Conservation (phyloP, 2,113 vertebrate genomes). For the Cyanocitta stelleri region DNA sequence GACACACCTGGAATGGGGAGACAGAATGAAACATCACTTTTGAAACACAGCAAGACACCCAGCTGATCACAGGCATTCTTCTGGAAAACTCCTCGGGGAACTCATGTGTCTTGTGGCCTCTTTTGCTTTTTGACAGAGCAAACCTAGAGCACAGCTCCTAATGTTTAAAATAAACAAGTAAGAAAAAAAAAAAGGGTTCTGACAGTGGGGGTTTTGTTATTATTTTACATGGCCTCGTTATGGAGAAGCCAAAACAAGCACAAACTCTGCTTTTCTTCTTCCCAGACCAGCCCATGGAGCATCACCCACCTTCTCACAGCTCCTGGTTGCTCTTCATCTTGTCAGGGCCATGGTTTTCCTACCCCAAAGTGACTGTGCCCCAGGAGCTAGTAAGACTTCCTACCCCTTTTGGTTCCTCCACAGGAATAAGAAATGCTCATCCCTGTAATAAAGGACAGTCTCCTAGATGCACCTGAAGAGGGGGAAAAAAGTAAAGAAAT, state of each 20-base stretch:
- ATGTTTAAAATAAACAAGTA: not conserved
- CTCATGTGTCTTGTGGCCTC: accelerated
- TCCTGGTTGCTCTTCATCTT: not conserved
- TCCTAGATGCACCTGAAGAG: not conserved
- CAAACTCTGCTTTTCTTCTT: not conserved
- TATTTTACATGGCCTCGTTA: not conserved
- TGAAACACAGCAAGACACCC: not conserved
- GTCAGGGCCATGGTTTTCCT: not conserved
- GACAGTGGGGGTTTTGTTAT: not conserved
- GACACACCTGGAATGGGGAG: accelerated
- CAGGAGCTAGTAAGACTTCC: not conserved
- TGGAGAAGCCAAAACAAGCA: not conserved
- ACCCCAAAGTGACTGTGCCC: not conserved
- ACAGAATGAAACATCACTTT: not conserved
- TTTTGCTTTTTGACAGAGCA: not conserved
- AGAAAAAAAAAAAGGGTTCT: not conserved
- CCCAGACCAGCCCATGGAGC: not conserved
- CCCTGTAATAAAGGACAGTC: not conserved
- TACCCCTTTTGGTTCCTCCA: not conserved
- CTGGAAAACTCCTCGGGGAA: not conserved
- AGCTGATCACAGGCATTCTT: not conserved
- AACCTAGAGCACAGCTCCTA: not conserved
- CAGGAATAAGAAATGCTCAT: not conserved
- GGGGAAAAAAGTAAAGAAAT: not conserved
- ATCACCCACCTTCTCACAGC: not conserved